These are phyloP conservation scores for Falco berigora DNA, from an alignment of 2,797 vertebrate genomes.

Conservation along the genomic window DNA sequence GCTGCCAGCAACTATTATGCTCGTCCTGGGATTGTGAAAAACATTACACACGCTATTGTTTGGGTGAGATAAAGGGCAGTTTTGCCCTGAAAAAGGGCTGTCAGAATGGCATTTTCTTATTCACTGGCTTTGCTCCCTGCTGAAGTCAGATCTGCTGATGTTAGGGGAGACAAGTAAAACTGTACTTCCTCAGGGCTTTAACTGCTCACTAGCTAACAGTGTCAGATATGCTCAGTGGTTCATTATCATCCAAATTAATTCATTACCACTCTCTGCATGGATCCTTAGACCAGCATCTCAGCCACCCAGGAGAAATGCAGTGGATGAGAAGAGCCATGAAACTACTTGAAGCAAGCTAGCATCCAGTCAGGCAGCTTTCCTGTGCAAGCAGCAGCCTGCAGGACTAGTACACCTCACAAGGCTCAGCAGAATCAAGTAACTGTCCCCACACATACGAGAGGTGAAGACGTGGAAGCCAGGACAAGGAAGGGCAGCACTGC, in stretches of 20 bases:
- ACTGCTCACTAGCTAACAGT: not conserved
- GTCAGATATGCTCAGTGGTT: not conserved
- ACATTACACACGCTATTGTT: not conserved
- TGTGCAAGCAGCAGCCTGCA: not conserved
- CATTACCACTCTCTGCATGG: not conserved
- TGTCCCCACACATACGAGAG: not conserved
- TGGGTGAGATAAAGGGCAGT: not conserved
- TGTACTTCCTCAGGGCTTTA: not conserved
- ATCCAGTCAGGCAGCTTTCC: not conserved
- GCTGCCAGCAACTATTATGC: conserved; percentile 2
- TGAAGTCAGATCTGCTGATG: not conserved
- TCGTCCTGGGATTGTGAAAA: not conserved
- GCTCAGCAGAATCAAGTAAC: not conserved
- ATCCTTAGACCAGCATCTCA: not conserved
- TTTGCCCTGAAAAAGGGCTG: not conserved
- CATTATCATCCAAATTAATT: not conserved
- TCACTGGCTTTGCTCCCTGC: not conserved
- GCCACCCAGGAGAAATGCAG: not conserved
- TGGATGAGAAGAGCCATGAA: not conserved
- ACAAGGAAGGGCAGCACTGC: not conserved
- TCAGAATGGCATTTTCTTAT: not conserved
- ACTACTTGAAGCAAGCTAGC: not conserved
- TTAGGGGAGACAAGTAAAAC: not conserved
- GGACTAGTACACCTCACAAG: not conserved
- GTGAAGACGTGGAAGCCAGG: not conserved